Conservation (phyloP, 1,140 invertebrate species). For the Limonius californicus region DNA sequence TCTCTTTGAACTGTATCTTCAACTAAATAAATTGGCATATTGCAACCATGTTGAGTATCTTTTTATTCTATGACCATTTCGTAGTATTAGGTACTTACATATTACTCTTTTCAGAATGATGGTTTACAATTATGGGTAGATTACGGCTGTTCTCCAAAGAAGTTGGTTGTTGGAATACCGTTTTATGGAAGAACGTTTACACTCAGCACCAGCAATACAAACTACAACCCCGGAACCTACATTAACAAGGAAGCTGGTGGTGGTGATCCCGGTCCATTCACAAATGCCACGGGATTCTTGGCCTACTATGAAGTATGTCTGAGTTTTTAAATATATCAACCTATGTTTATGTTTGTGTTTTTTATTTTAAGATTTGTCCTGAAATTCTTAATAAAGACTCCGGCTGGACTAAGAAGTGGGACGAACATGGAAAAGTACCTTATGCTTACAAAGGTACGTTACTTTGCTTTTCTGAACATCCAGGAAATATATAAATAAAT, state of each 20-base stretch:
- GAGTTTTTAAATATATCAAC: background rate
- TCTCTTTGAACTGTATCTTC: too few species aligned
- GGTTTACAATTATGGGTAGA: conserved; percentile 81
- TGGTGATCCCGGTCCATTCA: conserved; percentile 78
- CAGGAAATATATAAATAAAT: too few species aligned
- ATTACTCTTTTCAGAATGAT: conserved; percentile 62
- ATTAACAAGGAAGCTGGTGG: conserved; percentile 86
- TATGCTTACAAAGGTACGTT: conserved; percentile 81
- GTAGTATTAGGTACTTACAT: too few species aligned
- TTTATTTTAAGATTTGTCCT: conserved; percentile 64
- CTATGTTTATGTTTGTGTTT: background rate
- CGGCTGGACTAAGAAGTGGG: conserved; percentile 79
- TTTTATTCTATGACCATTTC: too few species aligned
- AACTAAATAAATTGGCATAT: background rate
- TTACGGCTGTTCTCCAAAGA: conserved; percentile 80
- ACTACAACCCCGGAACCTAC: conserved; percentile 76
- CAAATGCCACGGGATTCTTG: conserved; percentile 78
- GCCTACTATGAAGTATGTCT: conserved; percentile 78
- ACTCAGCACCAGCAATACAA: conserved; percentile 72
- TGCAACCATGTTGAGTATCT: too few species aligned
- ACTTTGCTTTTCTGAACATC: conserved; percentile 14
- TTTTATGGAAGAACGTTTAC: conserved; percentile 84
- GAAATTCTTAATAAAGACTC: conserved; percentile 62
- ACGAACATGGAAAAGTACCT: conserved; percentile 74
- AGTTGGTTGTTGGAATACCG: conserved; percentile 82